A percentile compares a stretch with the other conserved stretches of the same genome.
Conservation (phyloP, 2,888 invertebrate genomes). For the Chaitophorus viminalis region DNA sequence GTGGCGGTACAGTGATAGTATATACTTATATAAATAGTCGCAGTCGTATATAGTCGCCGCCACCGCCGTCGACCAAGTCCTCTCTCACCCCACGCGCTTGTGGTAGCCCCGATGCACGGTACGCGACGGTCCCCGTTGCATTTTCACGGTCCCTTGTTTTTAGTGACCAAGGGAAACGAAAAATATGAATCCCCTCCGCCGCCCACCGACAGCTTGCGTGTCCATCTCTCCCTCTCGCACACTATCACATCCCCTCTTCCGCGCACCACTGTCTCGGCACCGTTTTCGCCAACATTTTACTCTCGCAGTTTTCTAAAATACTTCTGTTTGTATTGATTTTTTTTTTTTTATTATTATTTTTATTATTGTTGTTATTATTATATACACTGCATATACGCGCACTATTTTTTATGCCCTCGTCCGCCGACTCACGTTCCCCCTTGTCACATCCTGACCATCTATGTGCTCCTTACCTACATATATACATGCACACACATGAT, state of each 20-base stretch:
- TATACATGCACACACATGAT: not conserved
- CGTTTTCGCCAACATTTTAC: not conserved
- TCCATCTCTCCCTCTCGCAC: not conserved
- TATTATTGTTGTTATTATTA: not conserved
- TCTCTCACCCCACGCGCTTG: not conserved
- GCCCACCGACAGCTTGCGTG: too few species aligned
- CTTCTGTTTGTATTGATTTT: constrained; percentile 48
- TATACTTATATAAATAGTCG: too few species aligned
- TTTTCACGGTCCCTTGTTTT: constrained; percentile 60
- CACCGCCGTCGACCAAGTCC: not conserved
- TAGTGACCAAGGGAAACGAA: constrained; percentile 52
- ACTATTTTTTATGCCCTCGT: constrained; percentile 33
- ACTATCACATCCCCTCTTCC: not conserved
- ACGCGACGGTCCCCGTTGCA: constrained; percentile 42
- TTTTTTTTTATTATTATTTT: constrained; percentile 10
- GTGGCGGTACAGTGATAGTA: not conserved
- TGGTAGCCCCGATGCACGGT: not conserved
- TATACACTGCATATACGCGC: not conserved
- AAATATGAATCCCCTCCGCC: constrained; percentile 48
- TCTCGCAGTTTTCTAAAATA: constrained; percentile 32
- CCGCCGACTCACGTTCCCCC: not conserved
- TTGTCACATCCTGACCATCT: not conserved
- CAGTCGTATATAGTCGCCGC: not conserved
- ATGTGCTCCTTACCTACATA: not conserved
- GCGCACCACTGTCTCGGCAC: not conserved